These are phyloP conservation scores for Cataglyphis altisquamis DNA, from an alignment of 2,888 invertebrate species.

Conservation along the genomic window DNA sequence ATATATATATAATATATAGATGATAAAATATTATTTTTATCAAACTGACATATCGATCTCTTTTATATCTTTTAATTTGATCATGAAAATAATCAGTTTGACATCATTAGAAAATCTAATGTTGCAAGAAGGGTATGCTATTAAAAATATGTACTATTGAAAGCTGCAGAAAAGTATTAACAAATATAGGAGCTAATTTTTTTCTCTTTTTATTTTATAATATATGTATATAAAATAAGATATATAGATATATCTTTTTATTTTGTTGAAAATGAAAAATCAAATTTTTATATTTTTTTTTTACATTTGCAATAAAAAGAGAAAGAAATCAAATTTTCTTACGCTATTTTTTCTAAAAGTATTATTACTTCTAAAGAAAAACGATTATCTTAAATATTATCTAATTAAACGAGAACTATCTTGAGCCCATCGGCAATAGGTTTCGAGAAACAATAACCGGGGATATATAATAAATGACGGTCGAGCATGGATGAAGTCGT, in stretches of 20 bases:
- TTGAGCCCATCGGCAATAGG: neutral
- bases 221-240: too few relatives aligned
- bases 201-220: neutral
- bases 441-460: conserved; percentile 28
- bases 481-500: conserved; percentile 75
- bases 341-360: neutral
- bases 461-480: conserved; percentile 56
- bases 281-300: neutral
- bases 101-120: neutral
- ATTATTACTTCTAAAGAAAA: neutral
- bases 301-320: neutral
- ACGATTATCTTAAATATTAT: neutral
- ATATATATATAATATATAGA: too few relatives aligned
- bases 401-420: conserved; percentile 3
- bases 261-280: neutral
- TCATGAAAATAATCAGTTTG: neutral
- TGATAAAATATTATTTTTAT: neutral
- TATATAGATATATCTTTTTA: too few relatives aligned
- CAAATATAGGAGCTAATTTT: neutral
- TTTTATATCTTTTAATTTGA: neutral
- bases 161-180: neutral
- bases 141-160: neutral
- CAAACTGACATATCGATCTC: neutral
- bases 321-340: neutral
- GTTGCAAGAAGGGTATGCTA: neutral